Evolutionary conservation across 2,888 invertebrate genomes (phyloP).

Genomic region (Heliconius charithonia): DNA sequence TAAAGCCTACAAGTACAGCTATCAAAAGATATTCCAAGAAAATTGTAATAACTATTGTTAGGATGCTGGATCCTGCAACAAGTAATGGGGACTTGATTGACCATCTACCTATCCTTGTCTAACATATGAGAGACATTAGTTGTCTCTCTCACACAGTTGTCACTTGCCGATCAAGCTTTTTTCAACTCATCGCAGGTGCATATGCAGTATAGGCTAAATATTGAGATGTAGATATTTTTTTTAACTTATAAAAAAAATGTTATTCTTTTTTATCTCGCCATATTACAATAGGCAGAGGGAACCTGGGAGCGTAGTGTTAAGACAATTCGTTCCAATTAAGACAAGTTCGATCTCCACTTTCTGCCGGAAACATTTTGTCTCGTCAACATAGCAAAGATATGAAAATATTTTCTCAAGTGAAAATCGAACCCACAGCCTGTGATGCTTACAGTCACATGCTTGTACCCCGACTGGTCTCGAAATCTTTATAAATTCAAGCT

Average conservation of each 20-base stretch:
- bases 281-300: no score
- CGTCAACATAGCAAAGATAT: no score
- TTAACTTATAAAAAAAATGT: background rate
- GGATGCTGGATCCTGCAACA: slow-evolving; percentile 30
- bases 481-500: no score
- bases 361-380: no score
- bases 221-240: slow-evolving; percentile 32
- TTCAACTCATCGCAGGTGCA: slow-evolving; percentile 54
- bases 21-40: slow-evolving; percentile 39
- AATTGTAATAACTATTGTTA: slow-evolving; percentile 39
- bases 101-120: slow-evolving; percentile 40
- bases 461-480: no score
- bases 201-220: slow-evolving; percentile 44
- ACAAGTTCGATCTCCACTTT: no score
- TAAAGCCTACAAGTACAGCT: slow-evolving; percentile 16
- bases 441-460: no score
- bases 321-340: no score
- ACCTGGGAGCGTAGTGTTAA: no score
- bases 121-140: slow-evolving; percentile 21
- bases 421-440: no score
- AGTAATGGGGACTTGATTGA: slow-evolving; percentile 30
- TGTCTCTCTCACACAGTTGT: slow-evolving; percentile 51
- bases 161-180: slow-evolving; percentile 55
- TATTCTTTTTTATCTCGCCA: no score
- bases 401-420: no score